Evolutionary conservation across 2,113 vertebrate genomes (phyloP).

Genomic region (Prochilodus magdalenae): DNA sequence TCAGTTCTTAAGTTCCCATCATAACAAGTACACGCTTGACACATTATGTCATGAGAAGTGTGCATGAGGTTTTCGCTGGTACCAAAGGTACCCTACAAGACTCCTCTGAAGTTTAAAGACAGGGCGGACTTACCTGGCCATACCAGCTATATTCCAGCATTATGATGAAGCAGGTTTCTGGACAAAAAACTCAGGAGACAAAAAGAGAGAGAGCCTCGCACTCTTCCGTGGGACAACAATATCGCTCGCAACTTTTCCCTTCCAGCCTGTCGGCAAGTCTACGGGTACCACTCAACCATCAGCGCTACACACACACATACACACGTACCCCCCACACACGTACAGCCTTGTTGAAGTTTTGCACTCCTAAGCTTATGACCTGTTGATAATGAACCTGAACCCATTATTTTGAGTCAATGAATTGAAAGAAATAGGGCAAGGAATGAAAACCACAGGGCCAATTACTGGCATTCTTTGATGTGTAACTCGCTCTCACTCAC

Average conservation of each 20-base stretch:
- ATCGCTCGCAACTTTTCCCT: conserved; percentile 58
- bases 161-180: conserved; percentile 66
- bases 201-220: conserved; percentile 49
- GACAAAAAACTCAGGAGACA: conserved; percentile 60
- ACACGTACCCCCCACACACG: conserved; percentile 49
- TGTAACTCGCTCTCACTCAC: conserved; percentile 92
- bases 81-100: background rate
- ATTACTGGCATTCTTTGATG: conserved; percentile 99
- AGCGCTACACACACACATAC: conserved; percentile 44
- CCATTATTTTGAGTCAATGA: conserved; percentile 99
- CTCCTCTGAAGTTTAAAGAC: background rate
- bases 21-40: background rate
- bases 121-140: conserved; percentile 88
- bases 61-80: too few relatives aligned
- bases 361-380: conserved; percentile 91
- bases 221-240: conserved; percentile 57
- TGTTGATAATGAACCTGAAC: conserved; percentile 99
- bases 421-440: conserved; percentile 99
- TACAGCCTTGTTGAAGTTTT: conserved; percentile 89
- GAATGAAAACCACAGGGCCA: conserved; percentile 99
- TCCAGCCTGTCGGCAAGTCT: conserved; percentile 63
- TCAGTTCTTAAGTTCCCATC: background rate
- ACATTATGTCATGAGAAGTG: too few relatives aligned
- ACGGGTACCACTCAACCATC: conserved; percentile 60
- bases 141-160: conserved; percentile 99